Conservation (phyloP, 2,888 invertebrate genomes). For the Siphonodentalium dalli region DNA sequence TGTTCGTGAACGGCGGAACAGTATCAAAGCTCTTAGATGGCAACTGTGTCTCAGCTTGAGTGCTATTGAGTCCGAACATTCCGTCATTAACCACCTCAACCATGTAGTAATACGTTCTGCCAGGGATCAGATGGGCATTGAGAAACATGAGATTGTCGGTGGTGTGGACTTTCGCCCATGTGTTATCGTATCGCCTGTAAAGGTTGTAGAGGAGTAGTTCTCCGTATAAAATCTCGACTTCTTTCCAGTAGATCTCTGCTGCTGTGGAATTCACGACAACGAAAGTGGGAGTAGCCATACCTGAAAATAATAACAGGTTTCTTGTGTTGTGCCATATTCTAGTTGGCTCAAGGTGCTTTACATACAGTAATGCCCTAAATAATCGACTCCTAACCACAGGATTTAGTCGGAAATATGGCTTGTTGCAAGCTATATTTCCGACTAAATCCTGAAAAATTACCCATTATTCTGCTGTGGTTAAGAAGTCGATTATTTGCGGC, state of each 20-base stretch:
- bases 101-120: conserved; percentile 49
- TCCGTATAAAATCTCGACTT: conserved; percentile 43
- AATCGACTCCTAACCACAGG: too few relatives aligned
- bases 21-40: conserved; percentile 48
- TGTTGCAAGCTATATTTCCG: too few relatives aligned
- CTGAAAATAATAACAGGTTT: too few relatives aligned
- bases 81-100: conserved; percentile 52
- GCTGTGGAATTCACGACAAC: conserved; percentile 41
- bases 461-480: too few relatives aligned
- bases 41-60: conserved; percentile 47
- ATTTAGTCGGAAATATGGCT: too few relatives aligned
- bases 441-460: too few relatives aligned
- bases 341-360: too few relatives aligned
- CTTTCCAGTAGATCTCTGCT: conserved; percentile 46
- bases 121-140: conserved; percentile 36
- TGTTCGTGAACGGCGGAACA: conserved; percentile 48
- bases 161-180: conserved; percentile 30
- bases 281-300: conserved; percentile 40
- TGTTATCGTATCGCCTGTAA: conserved; percentile 27
- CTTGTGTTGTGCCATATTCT: too few relatives aligned
- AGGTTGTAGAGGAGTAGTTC: conserved; percentile 38
- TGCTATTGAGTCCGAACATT: conserved; percentile 47
- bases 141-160: too few relatives aligned
- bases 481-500: too few relatives aligned
- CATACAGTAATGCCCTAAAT: too few relatives aligned